phyloP scores from a whole-genome alignment of 1,140 invertebrate species.

The Wasmannia auropunctata region DNA sequence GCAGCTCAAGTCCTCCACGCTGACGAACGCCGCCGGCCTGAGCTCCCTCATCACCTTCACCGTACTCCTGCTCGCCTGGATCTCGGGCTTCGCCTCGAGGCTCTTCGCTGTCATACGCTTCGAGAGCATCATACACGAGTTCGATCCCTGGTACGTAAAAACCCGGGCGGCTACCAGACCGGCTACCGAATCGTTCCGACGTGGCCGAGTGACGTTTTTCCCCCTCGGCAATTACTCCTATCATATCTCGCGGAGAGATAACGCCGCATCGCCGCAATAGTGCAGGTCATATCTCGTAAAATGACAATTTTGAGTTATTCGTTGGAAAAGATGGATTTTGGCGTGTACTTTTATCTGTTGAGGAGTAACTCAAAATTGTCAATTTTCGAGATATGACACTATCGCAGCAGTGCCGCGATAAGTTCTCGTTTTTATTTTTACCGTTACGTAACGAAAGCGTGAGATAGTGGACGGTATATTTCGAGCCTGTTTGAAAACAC shows the following conservation, averaged over 20 bases:
- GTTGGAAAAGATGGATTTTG: too few species aligned
- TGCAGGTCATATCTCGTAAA: too few species aligned
- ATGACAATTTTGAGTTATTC: too few species aligned
- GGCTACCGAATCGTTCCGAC: background rate
- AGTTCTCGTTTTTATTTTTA: background rate
- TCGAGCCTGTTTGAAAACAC: background rate
- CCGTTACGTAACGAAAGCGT: background rate
- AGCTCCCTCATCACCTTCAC: slow-evolving; percentile 96
- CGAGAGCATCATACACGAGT: slow-evolving; percentile 99
- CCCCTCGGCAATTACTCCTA: background rate
- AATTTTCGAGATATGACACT: too few species aligned
- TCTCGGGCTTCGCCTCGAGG: slow-evolving; percentile 98
- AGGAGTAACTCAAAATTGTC: too few species aligned
- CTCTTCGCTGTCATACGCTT: slow-evolving; percentile 99
- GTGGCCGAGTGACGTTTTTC: background rate
- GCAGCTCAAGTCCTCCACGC: slow-evolving; percentile 84
- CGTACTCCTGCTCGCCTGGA: slow-evolving; percentile 96
- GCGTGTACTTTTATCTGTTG: too few species aligned
- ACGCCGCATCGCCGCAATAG: too few species aligned
- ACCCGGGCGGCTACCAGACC: too few species aligned
- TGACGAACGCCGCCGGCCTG: slow-evolving; percentile 88
- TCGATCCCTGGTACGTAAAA: slow-evolving; percentile 99
- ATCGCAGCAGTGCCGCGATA: too few species aligned
- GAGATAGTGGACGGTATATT: background rate
- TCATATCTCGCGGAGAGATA: background rate